These are phyloP conservation scores for Coccyzus lansbergi DNA, from an alignment of 2,797 vertebrate genomes.

Conservation along the genomic window DNA sequence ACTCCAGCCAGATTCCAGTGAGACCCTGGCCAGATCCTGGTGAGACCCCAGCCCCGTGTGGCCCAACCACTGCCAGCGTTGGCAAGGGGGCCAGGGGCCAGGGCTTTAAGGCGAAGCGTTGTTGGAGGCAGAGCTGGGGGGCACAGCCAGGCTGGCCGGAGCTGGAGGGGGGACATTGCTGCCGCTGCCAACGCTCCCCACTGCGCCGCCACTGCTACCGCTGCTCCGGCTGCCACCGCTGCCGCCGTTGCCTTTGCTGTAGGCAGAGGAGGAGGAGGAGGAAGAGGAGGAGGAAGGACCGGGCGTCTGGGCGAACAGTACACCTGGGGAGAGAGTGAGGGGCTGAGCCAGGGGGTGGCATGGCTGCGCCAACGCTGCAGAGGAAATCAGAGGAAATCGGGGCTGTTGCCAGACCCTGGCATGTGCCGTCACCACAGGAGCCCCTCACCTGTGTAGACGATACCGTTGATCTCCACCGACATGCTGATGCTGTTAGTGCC, in stretches of 20 bases:
- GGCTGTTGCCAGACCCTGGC: background rate
- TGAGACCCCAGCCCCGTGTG: background rate
- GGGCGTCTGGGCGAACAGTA: slow-evolving; percentile 92
- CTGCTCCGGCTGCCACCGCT: background rate
- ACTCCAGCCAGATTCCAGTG: too few species aligned
- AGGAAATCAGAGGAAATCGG: background rate
- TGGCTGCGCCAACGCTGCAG: background rate
- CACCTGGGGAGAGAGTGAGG: slow-evolving; percentile 78
- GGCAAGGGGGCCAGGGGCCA: background rate
- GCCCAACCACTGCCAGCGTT: background rate
- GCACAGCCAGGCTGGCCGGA: slow-evolving; percentile 63
- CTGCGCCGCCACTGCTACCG: background rate
- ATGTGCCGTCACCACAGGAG: too few species aligned
- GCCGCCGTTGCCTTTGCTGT: slow-evolving; percentile 77
- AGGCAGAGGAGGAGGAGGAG: slow-evolving; percentile 72
- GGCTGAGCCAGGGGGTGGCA: background rate
- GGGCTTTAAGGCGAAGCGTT: slow-evolving; percentile 88
- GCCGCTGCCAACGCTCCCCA: background rate
- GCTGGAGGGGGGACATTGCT: background rate
- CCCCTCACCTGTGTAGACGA: slow-evolving; percentile 90
- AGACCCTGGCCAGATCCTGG: background rate
- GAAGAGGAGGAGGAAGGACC: slow-evolving; percentile 80
- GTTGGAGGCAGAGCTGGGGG: slow-evolving; percentile 91
- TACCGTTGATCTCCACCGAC: slow-evolving; percentile 96
- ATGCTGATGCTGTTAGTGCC: slow-evolving; percentile 95